Percentiles rank a stretch among this genome's conserved stretches.
These are phyloP conservation scores for Myzus persicae DNA, from an alignment of 1,140 invertebrate genomes.

Conservation along the genomic window DNA sequence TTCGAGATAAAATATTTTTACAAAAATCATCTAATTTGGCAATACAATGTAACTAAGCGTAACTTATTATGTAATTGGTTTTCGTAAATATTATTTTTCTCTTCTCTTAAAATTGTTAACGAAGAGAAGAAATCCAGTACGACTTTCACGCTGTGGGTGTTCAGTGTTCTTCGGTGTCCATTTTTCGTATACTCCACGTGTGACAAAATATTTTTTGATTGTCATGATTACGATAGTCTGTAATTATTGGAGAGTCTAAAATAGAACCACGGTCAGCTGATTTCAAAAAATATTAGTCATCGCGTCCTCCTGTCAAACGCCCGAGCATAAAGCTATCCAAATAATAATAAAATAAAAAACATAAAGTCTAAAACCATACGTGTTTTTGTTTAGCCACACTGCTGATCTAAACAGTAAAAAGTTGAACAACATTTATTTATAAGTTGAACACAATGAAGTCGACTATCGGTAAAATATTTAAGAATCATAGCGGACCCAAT, in stretches of 20 bases:
- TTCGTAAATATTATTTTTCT: background rate
- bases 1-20: background rate
- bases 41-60: background rate
- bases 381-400: background rate
- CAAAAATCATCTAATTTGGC: background rate
- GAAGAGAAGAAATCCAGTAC: conserved; percentile 29
- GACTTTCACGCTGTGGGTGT: conserved; percentile 52
- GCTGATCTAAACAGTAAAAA: background rate
- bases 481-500: background rate
- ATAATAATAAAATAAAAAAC: background rate
- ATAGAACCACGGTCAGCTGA: background rate
- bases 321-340: background rate
- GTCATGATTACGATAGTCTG: conserved; percentile 19
- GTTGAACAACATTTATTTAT: background rate
- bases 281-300: background rate
- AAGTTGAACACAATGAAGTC: background rate
- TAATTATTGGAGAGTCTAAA: background rate
- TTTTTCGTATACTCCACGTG: background rate
- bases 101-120: background rate
- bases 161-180: background rate
- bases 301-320: background rate
- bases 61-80: conserved; percentile 26
- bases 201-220: conserved; percentile 18
- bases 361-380: background rate
- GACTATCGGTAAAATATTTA: background rate